Evolutionary conservation across 2,888 invertebrate genomes (phyloP), one percentile per base, ranked within the genome.

Genomic region (Pelosia muscerda): DNA sequence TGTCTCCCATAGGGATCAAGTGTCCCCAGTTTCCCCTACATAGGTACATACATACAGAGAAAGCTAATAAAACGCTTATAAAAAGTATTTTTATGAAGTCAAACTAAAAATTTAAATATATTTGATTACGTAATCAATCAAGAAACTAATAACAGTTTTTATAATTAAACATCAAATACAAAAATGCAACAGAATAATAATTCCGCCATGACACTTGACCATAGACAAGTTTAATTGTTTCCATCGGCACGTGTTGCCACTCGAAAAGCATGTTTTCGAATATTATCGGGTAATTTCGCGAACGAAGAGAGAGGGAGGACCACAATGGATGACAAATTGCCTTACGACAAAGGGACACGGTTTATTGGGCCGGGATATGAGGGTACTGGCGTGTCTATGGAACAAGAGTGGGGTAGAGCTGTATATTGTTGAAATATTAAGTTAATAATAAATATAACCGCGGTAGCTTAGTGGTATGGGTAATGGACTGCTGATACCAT

Each of bases 321-420:
- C 79, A 92, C 92, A 93, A 92, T 91, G 86, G 92, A 92, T 93
- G 93, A 93, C 93, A 93, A 93, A 93, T 93, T 93, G 93, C 86
- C 81, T 86, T 85, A 85, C 84, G 85, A 93, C 93, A 93, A 93
- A 93, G 93, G 92, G 88, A 89, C 88, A 90, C 86, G 91, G 93
- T 93, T 93, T 93, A 93, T 93, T 92, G 93, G 92, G 88, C 88
- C 80, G 85, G 88, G 92, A 91, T 93, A 93, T 92, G 91, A 93
- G 92, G 92, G 92, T 91, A 91, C 87, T 91, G 83, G 87, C 89
- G 88, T 86, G 89, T 81, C 90, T 89, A 78, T 49, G 62, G 86
- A 71, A 79, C 75, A 88, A 2, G 0, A 75, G 54, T 83, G 72
- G 87, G 83, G 84, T 73, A 57, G 84, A 74, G 65, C 63, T 25